A percentile compares a stretch with the other conserved stretches of the same genome.
phyloP scores from a whole-genome alignment of 2,113 vertebrate genomes.

The Cavia porcellus region DNA sequence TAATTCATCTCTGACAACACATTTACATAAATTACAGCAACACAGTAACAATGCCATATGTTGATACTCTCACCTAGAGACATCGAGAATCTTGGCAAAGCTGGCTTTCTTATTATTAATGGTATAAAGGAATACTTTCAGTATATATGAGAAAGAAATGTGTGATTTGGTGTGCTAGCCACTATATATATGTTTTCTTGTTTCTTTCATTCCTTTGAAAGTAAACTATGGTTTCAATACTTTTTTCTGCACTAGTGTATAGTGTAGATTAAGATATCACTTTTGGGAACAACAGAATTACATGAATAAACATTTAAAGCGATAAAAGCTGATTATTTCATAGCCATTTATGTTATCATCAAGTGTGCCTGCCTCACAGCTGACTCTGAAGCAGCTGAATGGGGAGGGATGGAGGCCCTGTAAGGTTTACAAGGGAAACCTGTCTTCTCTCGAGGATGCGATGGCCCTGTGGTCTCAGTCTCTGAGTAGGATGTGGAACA shows the following conservation, averaged over 20 bases:
- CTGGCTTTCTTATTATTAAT: background rate
- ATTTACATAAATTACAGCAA: constrained; percentile 80
- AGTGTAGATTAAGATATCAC: constrained; percentile 9
- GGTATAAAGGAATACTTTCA: background rate
- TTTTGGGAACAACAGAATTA: background rate
- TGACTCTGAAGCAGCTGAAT: background rate
- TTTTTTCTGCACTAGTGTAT: constrained; percentile 26
- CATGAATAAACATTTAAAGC: background rate
- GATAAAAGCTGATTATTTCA: background rate
- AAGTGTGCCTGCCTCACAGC: background rate
- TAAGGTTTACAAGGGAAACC: background rate
- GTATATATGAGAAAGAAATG: background rate
- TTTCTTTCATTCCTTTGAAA: constrained; percentile 33
- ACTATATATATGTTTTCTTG: background rate
- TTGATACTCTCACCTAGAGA: background rate
- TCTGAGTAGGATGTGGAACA: rapidly evolving
- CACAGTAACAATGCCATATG: constrained; percentile 41
- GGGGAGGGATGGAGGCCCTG: too few relatives aligned
- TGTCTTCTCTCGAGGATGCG: background rate
- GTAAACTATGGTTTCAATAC: background rate
- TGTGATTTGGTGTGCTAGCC: background rate
- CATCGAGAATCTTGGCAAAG: background rate
- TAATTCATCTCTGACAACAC: constrained; percentile 79
- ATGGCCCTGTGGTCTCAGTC: background rate
- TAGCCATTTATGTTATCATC: background rate